Evolutionary conservation across 2,888 invertebrate genomes (phyloP), one percentile per base, ranked within the genome.

Genomic region (Drosophila nr. perissopoda): DNA sequence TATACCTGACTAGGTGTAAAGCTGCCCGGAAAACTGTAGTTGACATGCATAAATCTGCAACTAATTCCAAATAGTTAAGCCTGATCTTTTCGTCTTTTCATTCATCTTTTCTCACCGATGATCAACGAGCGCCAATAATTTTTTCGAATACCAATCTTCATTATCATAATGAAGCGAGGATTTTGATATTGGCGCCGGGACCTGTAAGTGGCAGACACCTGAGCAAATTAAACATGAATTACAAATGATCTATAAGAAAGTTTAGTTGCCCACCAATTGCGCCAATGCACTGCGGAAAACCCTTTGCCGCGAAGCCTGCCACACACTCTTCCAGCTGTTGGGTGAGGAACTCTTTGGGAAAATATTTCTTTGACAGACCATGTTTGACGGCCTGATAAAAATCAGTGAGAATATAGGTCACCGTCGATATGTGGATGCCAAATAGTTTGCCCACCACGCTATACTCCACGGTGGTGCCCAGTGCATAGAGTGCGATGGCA

Each of bases 221-320:
- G 18, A 46, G 2, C 0, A 13, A 13, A 40, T 36, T 10, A 27
- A 27, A 10, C 5, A 27, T 10, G 21, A 13, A 16, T 49, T 25
- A 21, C 10, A 16, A 48, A 11, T 58, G 21, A 42, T 21, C 21
- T 16, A 8, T 5, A 34, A 13, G n/a, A 16, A 33, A 11, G 4
- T 11, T 34, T 18, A 36, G 1, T 10, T 29, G 7, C 61, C 7
- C 27, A 65, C 61, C 53, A 38, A 61, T 33, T 38, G 36, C 66
- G 0, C 48, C 66, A 31, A 66, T 25, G 8, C 61, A 61, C 29
- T 66, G 53, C 2, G 66, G 36, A 48, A 66, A 62, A 2, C 53
- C 62, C 0, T 16, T 31, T 0, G n/a, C 13, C 1, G 8, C 36
- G 31, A 66, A 66, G 7, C 53, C 51, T 13, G 18, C 2, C 0